Evolutionary conservation across 2,888 invertebrate genomes (phyloP).

Genomic region (Xanthia togata): DNA sequence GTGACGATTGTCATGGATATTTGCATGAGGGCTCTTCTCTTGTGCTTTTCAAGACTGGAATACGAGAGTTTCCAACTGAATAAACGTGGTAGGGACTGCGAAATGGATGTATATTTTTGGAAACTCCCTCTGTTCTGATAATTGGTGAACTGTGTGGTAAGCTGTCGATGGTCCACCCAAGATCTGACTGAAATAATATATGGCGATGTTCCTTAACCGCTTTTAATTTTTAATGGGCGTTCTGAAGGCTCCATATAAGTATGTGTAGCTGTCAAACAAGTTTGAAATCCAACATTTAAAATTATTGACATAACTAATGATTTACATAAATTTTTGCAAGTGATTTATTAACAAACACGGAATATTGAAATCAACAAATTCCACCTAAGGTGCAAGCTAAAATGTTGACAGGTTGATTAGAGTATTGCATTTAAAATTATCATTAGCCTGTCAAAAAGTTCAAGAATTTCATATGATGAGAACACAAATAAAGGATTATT

Average conservation of each 20-base stretch:
- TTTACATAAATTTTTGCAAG: constrained; percentile 37
- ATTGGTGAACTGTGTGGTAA: background rate
- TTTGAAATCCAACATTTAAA: constrained; percentile 31
- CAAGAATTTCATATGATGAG: constrained; percentile 26
- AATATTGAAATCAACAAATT: constrained; percentile 28
- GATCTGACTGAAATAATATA: background rate
- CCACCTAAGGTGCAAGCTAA: constrained; percentile 13
- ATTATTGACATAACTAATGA: constrained; percentile 27
- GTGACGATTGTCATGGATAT: constrained; percentile 5
- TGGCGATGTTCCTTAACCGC: background rate
- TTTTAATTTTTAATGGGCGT: constrained; percentile 7
- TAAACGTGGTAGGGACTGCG: background rate
- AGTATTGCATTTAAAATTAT: constrained; percentile 47
- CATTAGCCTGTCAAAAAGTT: constrained; percentile 46
- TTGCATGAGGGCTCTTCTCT: background rate
- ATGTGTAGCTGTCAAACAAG: constrained; percentile 5
- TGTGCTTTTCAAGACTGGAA: background rate
- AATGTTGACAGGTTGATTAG: constrained; percentile 49
- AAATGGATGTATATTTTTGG: background rate
- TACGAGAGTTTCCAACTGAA: background rate
- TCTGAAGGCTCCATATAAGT: background rate
- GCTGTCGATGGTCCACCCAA: background rate
- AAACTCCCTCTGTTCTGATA: background rate
- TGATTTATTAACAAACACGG: constrained; percentile 32
- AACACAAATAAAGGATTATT: constrained; percentile 25